A percentile compares a stretch with the other conserved stretches of the same genome.
These are phyloP conservation scores for Lordiphosa collinella DNA, from an alignment of 1,140 invertebrate genomes.

Conservation along the genomic window DNA sequence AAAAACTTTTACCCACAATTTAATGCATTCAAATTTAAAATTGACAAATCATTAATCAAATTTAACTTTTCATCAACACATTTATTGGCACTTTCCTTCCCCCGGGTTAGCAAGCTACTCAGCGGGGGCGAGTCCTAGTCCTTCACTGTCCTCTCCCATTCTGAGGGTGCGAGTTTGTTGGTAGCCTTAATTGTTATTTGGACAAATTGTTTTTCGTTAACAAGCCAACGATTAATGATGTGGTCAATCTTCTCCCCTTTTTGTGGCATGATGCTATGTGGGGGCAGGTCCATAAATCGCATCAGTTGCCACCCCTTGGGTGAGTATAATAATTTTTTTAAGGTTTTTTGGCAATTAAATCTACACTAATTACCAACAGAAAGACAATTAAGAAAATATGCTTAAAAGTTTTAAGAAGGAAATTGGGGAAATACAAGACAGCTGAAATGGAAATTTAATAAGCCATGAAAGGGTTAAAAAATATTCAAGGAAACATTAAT, in stretches of 20 bases:
- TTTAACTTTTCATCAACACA: neutral
- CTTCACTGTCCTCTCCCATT: neutral
- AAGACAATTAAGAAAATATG: constrained; percentile 19
- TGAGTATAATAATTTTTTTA: neutral
- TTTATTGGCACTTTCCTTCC: neutral
- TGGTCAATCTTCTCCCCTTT: constrained; percentile 2
- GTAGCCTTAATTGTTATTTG: constrained; percentile 8
- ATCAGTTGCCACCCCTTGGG: constrained; percentile 4
- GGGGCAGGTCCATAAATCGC: neutral
- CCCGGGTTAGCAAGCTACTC: neutral
- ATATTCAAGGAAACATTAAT: neutral
- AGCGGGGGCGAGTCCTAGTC: neutral
- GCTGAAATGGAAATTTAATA: neutral
- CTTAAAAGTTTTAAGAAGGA: constrained; percentile 2
- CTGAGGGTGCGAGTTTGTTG: constrained; percentile 2
- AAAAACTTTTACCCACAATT: too few relatives aligned
- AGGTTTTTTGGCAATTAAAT: constrained; percentile 8
- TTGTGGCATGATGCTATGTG: neutral
- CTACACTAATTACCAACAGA: constrained; percentile 12
- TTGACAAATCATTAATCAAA: constrained; percentile 3
- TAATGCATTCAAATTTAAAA: too few relatives aligned
- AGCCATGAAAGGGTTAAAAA: constrained; percentile 3
- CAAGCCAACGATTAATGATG: constrained; percentile 12
- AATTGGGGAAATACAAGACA: neutral
- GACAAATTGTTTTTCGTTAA: constrained; percentile 13